Base-by-base conservation (phyloP, 2,113 vertebrate species). In the Gallinago jamesoni region DNA sequence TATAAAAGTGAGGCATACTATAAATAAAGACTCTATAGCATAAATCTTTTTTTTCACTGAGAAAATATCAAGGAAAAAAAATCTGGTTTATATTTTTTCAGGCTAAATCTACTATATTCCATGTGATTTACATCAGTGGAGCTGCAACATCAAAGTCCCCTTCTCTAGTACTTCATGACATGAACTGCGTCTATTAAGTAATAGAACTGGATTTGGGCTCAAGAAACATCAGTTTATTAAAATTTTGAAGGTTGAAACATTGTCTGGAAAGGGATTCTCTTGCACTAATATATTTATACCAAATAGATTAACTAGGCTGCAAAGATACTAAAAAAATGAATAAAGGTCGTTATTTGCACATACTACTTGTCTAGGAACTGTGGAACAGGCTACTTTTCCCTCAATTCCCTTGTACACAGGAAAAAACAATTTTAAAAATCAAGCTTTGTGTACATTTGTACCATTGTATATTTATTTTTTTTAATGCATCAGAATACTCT, bases 261-360 rank as follows among this genome's bases (percentile, higher is more conserved):
- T 68, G 28, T 24, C 89, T 88, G 67, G 50, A 79, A 88, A 84
- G 18, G 20, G 25, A 76, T 79, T 63, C n/a, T 89, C 41, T 62
- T 19, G 30, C 22, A 89, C 70, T 57, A 70, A 67, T 64, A 41
- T 87, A 43, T 87, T 93, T 59, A 52, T 63, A 79, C 7, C 84
- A 66, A 25, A 84, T 7, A 82, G 14, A 81, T 70, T 70, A 89
- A 63, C 25, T 21, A 41, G 67, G 41, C 41, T 94, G 24, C 41
- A 67, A 67, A 76, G 30, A 74, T 59, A 74, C 0, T 70, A 20
- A 67, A 66, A 66, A 86, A 86, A 50, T 70, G 18, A 73, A 92
- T 83, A 45, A 90, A 90, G 37, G 31, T 62, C 35, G 52, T 67
- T 89, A 95, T 84, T 63, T 92, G 66, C 23, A 79, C 22, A 45